Conservation (phyloP, 1,140 invertebrate species). For the Hyphantria cunea region DNA sequence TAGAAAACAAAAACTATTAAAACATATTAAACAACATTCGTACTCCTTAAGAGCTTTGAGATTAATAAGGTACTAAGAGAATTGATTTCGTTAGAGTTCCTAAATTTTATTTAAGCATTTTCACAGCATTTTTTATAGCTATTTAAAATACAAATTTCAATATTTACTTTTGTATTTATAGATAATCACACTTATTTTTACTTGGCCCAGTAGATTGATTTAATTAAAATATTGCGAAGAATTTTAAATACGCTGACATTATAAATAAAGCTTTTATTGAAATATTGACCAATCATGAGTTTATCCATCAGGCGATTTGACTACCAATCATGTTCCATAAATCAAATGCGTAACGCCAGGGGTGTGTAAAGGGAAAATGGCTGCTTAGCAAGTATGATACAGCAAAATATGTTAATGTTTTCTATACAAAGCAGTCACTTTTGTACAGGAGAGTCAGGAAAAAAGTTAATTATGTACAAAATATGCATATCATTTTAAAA, state of each 20-base stretch:
- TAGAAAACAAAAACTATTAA: neutral
- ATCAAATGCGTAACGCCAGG: slow-evolving; percentile 31
- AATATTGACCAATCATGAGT: slow-evolving; percentile 17
- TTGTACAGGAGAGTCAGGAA: neutral
- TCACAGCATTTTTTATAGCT: no score
- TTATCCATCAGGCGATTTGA: slow-evolving; percentile 3
- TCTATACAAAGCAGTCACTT: neutral
- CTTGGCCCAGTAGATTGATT: no score
- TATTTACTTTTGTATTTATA: no score
- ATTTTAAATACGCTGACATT: no score
- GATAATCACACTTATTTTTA: no score
- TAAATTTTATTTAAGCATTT: no score
- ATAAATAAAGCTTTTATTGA: neutral
- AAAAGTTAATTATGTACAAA: neutral
- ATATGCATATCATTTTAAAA: neutral
- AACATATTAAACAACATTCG: no score
- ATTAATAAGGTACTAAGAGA: no score
- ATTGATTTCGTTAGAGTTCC: no score
- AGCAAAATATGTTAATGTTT: slow-evolving; percentile 31
- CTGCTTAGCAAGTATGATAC: slow-evolving; percentile 31
- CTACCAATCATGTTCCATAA: slow-evolving; percentile 24
- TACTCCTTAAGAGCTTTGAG: no score
- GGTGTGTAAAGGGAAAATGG: slow-evolving; percentile 26
- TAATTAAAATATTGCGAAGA: no score
- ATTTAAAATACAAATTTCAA: no score